Conservation (phyloP, 64 coral and sea anemone species). For the Acropora tenuis region DNA sequence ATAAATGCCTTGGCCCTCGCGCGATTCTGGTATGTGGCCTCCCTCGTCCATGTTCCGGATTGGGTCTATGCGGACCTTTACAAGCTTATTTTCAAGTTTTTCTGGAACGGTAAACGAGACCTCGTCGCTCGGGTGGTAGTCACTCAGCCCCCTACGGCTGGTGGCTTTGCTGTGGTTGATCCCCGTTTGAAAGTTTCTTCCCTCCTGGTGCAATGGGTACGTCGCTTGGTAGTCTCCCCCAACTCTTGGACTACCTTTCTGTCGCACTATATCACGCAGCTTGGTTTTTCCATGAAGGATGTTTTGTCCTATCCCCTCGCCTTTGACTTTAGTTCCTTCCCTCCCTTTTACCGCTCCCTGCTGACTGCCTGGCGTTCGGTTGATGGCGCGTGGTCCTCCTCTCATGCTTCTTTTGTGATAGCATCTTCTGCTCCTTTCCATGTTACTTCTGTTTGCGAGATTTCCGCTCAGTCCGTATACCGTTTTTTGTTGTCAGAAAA, state of each 20-base stretch:
- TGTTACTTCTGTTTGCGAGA: too few species aligned
- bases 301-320: not conserved
- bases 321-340: not conserved
- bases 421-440: not conserved
- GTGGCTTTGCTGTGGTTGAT: conserved; percentile 19
- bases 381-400: not conserved
- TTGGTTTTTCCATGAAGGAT: not conserved
- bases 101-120: conserved; percentile 24
- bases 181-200: not conserved
- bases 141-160: not conserved
- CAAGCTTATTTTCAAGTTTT: not conserved
- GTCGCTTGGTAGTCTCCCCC: not conserved
- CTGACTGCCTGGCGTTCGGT: not conserved
- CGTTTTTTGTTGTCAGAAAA: not conserved
- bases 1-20: conserved; percentile 31
- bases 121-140: not conserved
- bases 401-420: not conserved
- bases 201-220: conserved; percentile 4
- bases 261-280: not conserved
- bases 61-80: not conserved
- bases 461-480: not conserved
- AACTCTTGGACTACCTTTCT: not conserved
- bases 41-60: not conserved
- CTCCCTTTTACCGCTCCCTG: not conserved
- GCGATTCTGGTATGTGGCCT: conserved; percentile 18